These are phyloP conservation scores for Myotis davidii DNA, from an alignment of 2,113 vertebrate genomes.

Conservation along the genomic window DNA sequence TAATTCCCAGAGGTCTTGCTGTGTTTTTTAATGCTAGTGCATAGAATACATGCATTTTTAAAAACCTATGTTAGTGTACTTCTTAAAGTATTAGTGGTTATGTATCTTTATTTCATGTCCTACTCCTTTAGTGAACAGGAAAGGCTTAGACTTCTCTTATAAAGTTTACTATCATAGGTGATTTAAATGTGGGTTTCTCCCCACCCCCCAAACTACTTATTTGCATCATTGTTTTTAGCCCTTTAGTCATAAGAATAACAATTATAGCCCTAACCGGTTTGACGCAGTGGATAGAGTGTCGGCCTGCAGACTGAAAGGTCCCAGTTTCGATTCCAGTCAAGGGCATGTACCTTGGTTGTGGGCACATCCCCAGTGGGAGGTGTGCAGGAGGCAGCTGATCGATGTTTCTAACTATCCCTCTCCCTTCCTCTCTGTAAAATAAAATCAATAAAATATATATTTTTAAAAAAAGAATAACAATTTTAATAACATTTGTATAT, in stretches of 20 bases:
- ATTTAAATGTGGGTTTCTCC: neutral
- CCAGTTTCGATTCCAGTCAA: too few relatives aligned
- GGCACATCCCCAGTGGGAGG: too few relatives aligned
- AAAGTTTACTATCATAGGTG: neutral
- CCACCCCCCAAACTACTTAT: neutral
- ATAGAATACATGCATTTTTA: neutral
- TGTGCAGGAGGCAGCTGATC: too few relatives aligned
- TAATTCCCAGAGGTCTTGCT: neutral
- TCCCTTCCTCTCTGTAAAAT: too few relatives aligned
- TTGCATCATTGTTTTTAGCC: neutral
- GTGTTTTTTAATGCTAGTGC: neutral
- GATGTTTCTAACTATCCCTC: too few relatives aligned
- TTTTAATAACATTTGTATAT: conserved; percentile 10
- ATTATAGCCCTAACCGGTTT: neutral
- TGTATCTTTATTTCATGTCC: neutral
- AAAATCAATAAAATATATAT: too few relatives aligned
- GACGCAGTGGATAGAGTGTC: too few relatives aligned
- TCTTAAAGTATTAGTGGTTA: conserved; percentile 2
- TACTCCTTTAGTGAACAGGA: neutral
- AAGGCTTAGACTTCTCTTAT: neutral
- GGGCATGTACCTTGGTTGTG: too few relatives aligned
- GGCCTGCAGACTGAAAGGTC: too few relatives aligned
- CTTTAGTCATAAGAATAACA: neutral
- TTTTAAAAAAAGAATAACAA: too few relatives aligned
- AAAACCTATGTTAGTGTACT: neutral